phyloP scores from a whole-genome alignment of 2,888 invertebrate species.

The Pollenia griseotomentosa region DNA sequence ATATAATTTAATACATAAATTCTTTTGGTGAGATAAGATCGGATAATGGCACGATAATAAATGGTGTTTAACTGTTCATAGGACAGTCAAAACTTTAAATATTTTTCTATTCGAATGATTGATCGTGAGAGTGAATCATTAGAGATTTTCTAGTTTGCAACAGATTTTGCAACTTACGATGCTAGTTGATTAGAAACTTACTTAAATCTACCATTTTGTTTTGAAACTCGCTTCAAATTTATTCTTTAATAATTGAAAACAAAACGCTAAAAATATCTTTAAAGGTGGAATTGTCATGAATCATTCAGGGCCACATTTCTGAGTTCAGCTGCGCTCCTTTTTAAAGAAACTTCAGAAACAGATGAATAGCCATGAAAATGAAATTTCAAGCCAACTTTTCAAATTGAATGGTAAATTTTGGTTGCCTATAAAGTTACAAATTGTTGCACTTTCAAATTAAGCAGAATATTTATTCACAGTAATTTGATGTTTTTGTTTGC shows the following conservation, averaged over 20 bases:
- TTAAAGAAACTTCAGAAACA: neutral
- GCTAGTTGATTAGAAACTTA: too few relatives aligned
- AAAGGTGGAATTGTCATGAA: too few relatives aligned
- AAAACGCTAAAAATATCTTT: too few relatives aligned
- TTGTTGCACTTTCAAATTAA: too few relatives aligned
- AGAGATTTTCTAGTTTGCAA: neutral
- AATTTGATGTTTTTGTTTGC: neutral
- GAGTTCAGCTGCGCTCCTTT: neutral
- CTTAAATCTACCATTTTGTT: too few relatives aligned
- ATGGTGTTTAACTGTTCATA: neutral
- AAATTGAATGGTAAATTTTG: too few relatives aligned
- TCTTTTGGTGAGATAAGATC: neutral
- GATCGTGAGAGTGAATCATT: neutral
- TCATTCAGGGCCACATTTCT: too few relatives aligned
- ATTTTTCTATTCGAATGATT: neutral
- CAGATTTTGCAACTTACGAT: neutral
- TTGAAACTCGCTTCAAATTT: too few relatives aligned
- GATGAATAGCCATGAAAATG: too few relatives aligned
- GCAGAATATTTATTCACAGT: neutral
- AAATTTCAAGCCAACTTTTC: too few relatives aligned
- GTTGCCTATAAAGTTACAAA: too few relatives aligned
- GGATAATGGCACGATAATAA: conserved; percentile 20
- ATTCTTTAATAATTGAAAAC: too few relatives aligned
- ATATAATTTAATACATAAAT: neutral
- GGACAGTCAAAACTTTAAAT: neutral